These are phyloP conservation scores for Rhagophthalmus giganteus DNA, from an alignment of 2,888 invertebrate species.

Conservation along the genomic window DNA sequence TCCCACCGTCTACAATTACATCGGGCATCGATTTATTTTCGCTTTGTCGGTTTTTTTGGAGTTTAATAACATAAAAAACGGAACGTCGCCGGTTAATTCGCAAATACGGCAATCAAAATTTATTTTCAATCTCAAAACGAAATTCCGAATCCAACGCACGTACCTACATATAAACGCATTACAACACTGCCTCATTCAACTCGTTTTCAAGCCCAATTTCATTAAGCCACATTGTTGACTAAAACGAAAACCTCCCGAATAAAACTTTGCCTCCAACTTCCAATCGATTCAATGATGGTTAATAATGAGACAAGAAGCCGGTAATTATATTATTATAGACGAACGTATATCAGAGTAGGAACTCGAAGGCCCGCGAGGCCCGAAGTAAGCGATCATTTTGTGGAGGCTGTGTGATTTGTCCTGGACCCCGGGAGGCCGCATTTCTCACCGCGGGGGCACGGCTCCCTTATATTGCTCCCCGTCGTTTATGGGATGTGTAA, in stretches of 20 bases:
- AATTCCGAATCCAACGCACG: conserved; percentile 40
- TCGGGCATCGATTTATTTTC: conserved; percentile 26
- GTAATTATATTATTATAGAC: conserved; percentile 6
- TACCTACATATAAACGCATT: conserved; percentile 44
- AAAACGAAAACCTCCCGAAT: conserved; percentile 16
- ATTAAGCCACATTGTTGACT: conserved; percentile 55
- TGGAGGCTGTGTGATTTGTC: conserved; percentile 32
- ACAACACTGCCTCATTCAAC: conserved; percentile 52
- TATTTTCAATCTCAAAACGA: conserved; percentile 41
- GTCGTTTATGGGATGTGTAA: conserved; percentile 40
- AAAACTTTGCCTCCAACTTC: conserved; percentile 1
- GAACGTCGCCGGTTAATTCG: conserved; percentile 15
- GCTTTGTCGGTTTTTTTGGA: conserved; percentile 13
- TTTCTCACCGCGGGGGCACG: conserved; percentile 30
- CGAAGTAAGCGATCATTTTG: conserved; percentile 27
- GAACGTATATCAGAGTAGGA: conserved; percentile 4
- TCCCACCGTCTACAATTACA: conserved; percentile 20
- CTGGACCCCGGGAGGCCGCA: conserved; percentile 30
- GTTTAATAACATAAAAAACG: conserved; percentile 11
- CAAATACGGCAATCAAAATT: conserved; percentile 30
- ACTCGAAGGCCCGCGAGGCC: conserved; percentile 13
- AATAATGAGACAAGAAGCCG: neutral
- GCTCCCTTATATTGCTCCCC: conserved; percentile 27
- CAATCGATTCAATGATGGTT: conserved; percentile 3
- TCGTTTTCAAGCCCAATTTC: conserved; percentile 57